Evolutionary conservation across 2,797 vertebrate species (phyloP).

Genomic region (Caiman crocodilus): DNA sequence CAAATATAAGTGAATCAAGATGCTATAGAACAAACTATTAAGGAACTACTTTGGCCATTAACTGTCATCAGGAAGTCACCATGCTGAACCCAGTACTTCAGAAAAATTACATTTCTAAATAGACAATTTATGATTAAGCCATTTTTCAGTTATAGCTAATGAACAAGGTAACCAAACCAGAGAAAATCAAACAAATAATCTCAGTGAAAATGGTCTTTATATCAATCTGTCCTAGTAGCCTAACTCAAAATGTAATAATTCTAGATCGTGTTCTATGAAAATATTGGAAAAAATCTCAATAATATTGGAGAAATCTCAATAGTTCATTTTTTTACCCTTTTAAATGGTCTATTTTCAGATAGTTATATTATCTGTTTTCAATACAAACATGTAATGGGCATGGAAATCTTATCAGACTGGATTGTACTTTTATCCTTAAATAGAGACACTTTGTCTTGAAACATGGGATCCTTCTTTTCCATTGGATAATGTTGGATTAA

Average conservation of each 20-base stretch:
- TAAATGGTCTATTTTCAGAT: not conserved
- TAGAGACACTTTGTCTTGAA: not conserved
- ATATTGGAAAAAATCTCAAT: not conserved
- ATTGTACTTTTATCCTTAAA: fast-evolving
- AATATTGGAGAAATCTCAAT: not conserved
- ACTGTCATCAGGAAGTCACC: not conserved
- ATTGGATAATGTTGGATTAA: not conserved
- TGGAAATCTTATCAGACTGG: not conserved
- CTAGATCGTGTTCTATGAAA: not conserved
- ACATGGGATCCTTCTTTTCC: not conserved
- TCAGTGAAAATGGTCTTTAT: not conserved
- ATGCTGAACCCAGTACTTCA: not conserved
- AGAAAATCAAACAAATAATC: not conserved
- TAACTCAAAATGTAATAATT: not conserved
- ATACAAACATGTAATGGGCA: not conserved
- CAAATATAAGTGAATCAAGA: not conserved
- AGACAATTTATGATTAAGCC: not conserved
- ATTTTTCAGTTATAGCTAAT: not conserved
- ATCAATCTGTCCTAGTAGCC: not conserved
- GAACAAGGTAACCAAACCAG: not conserved
- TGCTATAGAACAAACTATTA: not conserved
- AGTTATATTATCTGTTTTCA: not conserved
- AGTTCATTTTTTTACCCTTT: not conserved
- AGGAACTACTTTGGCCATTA: not conserved
- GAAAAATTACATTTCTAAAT: not conserved